Base-by-base conservation (phyloP, 2,888 invertebrate species). In the Xanthia togata region DNA sequence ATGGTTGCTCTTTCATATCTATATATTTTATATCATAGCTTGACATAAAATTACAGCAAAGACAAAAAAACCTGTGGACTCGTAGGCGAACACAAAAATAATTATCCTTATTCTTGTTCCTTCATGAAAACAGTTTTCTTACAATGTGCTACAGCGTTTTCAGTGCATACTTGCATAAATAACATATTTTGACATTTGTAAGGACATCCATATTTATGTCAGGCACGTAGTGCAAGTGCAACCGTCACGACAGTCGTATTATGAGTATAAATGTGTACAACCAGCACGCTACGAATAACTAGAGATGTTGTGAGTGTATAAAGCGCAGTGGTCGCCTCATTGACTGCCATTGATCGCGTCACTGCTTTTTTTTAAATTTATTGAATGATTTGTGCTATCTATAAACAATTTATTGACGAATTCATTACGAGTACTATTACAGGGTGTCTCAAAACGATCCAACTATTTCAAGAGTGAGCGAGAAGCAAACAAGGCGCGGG, bases 341-440 rank as follows among this genome's bases (percentile, higher is more conserved):
- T 31, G 53, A 26, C 38, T 14, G n/a, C 57, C 26, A 55, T 31
- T 26, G 60, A 62, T 23, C 47, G 26, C 26, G 26, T 17, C 53
- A 31, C 62, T 47, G 76, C 65, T 82, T 26, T 59, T 41, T 63
- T 38, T 65, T n/a, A n/a, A 64, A 77, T 62, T 70, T 65, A 82
- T 50, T 47, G 60, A 70, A 50, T 50, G 12, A 70, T 62, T 63
- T 67, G 60, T 23, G 26, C 35, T 9, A n/a, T 23, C 23, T 44
- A 31, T 35, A 12, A 20, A 20, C 35, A 23, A 53, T 64, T 20
- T 44, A 35, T 44, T 75, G 59, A 35, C 14, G 26, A 59, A 78
- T 55, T 23, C 2, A 74, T 17, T 59, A 41, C 50, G 3, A 14
- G 31, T 14, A 23, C 31, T 50, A n/a, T n/a, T n/a, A n/a, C n/a